A percentile compares a stretch with the other conserved stretches of the same genome.
phyloP scores from a whole-genome alignment of 2,888 invertebrate genomes.

The Teleogryllus oceanicus region DNA sequence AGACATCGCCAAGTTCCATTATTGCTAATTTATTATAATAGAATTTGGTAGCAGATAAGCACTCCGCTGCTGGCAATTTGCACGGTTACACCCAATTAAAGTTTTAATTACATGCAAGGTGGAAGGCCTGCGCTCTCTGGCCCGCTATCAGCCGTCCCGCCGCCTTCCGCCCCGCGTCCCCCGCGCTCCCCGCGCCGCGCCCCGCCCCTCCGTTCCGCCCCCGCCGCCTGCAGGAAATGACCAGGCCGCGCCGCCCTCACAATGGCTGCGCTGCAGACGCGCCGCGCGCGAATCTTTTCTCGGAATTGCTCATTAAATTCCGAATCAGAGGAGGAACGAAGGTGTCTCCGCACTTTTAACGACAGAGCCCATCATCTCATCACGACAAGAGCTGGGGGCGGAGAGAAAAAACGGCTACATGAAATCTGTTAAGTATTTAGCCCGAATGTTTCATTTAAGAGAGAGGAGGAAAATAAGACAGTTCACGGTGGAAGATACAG shows the following conservation, averaged over 20 bases:
- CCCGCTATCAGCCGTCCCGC: not conserved
- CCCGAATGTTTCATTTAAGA: not conserved
- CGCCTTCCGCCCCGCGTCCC: not conserved
- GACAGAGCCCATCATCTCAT: conserved; percentile 11
- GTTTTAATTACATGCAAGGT: conserved; percentile 31
- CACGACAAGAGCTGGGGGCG: not conserved
- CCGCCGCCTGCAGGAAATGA: not conserved
- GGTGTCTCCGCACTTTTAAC: conserved; percentile 18
- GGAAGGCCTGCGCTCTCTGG: conserved; percentile 20
- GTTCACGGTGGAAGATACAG: not conserved
- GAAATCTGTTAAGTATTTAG: conserved; percentile 18
- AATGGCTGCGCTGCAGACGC: not conserved
- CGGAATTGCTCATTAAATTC: conserved; percentile 3
- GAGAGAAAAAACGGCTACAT: not conserved
- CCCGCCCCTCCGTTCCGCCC: not conserved
- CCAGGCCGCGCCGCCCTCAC: not conserved
- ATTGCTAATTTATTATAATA: conserved; percentile 32
- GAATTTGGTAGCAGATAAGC: conserved; percentile 29
- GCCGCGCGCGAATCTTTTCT: conserved; percentile 2
- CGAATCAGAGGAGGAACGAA: conserved; percentile 3
- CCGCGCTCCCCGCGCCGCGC: not conserved
- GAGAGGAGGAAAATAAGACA: conserved; percentile 3
- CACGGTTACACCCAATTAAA: conserved; percentile 31
- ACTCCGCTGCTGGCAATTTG: not conserved
- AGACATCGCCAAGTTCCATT: conserved; percentile 29